Evolutionary conservation across 2,888 invertebrate species (phyloP).

Genomic region (Ormyrus rosae): DNA sequence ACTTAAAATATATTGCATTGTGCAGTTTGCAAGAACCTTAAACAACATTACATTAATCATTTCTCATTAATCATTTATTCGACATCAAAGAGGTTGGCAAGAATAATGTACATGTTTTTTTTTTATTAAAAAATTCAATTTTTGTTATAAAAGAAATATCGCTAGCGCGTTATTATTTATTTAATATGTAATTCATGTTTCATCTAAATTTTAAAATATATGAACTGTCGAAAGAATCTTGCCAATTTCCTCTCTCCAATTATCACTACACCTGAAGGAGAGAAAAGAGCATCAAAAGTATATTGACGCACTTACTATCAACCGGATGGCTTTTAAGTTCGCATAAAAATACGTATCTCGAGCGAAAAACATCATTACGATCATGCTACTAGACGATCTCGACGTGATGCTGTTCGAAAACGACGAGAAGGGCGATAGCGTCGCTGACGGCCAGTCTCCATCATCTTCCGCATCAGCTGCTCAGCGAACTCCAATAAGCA

Average conservation of each 20-base stretch:
- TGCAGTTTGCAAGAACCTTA: too few relatives aligned
- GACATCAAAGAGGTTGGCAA: background rate
- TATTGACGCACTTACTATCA: background rate
- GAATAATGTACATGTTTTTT: background rate
- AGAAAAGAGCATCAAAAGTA: too few relatives aligned
- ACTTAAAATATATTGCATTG: too few relatives aligned
- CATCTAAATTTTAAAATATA: too few relatives aligned
- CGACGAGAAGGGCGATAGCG: slow-evolving; percentile 64
- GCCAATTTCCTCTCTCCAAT: too few relatives aligned
- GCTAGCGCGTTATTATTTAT: too few relatives aligned
- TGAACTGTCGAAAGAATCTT: too few relatives aligned
- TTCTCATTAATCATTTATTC: background rate
- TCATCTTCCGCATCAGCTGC: background rate
- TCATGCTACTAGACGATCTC: slow-evolving; percentile 71
- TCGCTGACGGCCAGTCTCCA: slow-evolving; percentile 44
- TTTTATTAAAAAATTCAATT: background rate
- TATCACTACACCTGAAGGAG: too few relatives aligned
- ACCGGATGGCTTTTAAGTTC: background rate
- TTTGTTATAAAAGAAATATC: too few relatives aligned
- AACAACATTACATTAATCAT: background rate
- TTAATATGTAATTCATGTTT: too few relatives aligned
- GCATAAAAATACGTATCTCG: too few relatives aligned
- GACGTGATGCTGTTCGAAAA: slow-evolving; percentile 73
- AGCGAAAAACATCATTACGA: background rate
- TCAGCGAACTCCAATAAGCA: slow-evolving; percentile 45